phyloP scores from a whole-genome alignment of 2,113 vertebrate genomes.

The Archilochus colubris region DNA sequence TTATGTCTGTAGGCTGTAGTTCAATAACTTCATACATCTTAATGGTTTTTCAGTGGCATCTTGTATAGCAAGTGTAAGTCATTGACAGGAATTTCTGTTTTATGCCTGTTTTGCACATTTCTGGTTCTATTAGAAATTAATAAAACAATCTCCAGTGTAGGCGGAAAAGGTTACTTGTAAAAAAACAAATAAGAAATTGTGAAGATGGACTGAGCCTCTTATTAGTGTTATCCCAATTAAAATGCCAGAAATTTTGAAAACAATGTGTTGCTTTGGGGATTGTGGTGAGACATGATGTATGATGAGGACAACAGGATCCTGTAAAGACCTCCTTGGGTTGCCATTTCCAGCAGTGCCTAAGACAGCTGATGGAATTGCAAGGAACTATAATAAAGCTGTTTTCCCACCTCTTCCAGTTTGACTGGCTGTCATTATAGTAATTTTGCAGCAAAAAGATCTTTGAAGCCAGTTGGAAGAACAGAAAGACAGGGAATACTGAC shows the following conservation, averaged over 20 bases:
- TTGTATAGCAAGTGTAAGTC: not conserved
- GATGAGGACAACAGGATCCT: not conserved
- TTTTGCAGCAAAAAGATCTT: not conserved
- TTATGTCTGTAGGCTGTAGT: not conserved
- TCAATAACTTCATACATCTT: not conserved
- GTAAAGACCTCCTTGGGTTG: not conserved
- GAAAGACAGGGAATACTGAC: not conserved
- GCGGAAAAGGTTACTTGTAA: not conserved
- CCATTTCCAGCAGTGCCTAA: not conserved
- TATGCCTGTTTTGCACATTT: not conserved
- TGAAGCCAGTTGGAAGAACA: not conserved
- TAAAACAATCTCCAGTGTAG: not conserved
- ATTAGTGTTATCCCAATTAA: not conserved
- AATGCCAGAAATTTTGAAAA: not conserved
- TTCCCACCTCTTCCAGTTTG: not conserved
- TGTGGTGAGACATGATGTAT: not conserved
- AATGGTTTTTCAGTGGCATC: not conserved
- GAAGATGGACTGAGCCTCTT: not conserved
- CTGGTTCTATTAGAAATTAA: not conserved
- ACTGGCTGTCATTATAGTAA: not conserved
- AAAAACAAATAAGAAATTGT: not conserved
- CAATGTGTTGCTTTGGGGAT: not conserved
- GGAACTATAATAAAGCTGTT: not conserved
- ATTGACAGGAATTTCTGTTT: not conserved
- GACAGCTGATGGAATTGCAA: not conserved